These are phyloP conservation scores for Cydia amplana DNA, from an alignment of 1,140 invertebrate genomes.

Conservation along the genomic window DNA sequence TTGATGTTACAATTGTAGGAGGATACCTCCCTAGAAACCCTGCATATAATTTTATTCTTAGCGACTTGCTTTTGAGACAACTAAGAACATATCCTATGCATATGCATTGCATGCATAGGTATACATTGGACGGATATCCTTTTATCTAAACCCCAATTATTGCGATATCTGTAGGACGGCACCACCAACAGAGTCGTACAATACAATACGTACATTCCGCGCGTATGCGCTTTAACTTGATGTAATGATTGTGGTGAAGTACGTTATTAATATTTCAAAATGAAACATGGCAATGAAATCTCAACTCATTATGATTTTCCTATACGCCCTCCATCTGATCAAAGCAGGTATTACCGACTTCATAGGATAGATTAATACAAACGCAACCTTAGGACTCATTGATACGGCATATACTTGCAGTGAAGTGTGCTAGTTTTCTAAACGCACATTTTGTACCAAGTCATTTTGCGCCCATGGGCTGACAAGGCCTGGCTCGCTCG, in stretches of 20 bases:
- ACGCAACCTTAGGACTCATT: background rate
- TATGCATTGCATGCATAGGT: no score
- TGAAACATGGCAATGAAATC: slow-evolving; percentile 3
- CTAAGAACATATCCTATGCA: no score
- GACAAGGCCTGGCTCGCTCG: slow-evolving; percentile 19
- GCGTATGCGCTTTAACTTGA: no score
- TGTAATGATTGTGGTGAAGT: background rate
- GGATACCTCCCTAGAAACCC: no score
- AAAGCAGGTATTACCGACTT: slow-evolving; percentile 7
- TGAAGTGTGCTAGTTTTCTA: background rate
- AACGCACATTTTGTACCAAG: background rate
- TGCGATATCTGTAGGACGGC: background rate
- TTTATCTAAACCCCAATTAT: no score
- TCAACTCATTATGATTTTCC: slow-evolving; percentile 6
- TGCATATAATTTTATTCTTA: no score
- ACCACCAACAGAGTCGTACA: background rate
- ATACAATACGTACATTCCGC: background rate
- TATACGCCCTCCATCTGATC: background rate
- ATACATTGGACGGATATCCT: no score
- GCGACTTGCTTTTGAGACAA: no score
- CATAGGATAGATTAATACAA: background rate
- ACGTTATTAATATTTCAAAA: slow-evolving; percentile 12
- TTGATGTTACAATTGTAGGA: no score
- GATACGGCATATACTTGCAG: background rate
- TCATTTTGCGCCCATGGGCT: background rate